Evolutionary conservation across 1,140 invertebrate species (phyloP).

Genomic region (Drosophila sulfurigaster): DNA sequence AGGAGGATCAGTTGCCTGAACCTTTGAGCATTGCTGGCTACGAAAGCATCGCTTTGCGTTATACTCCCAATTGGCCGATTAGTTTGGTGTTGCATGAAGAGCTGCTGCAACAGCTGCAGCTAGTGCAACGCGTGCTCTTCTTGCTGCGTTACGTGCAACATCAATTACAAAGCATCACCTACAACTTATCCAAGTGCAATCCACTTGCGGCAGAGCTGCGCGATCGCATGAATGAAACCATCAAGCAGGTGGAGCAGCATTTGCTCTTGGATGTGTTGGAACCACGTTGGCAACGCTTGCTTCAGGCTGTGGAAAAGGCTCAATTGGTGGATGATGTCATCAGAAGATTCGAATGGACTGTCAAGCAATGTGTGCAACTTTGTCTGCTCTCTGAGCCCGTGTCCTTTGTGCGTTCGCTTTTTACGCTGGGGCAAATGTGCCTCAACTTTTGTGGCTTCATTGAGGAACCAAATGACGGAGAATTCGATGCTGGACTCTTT

Average conservation of each 20-base stretch:
- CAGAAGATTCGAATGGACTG: conserved; percentile 26
- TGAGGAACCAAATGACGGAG: not conserved
- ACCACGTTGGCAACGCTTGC: conserved; percentile 46
- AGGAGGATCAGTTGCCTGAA: conserved; percentile 10
- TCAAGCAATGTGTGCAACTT: conserved; percentile 36
- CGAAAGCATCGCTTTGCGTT: conserved; percentile 50
- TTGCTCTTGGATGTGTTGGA: conserved; percentile 50
- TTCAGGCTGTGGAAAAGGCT: conserved; percentile 5
- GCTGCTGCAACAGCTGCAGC: conserved; percentile 50
- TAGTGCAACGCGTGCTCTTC: conserved; percentile 62
- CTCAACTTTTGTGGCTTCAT: conserved; percentile 57
- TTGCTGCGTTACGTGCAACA: conserved; percentile 52
- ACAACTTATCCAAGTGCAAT: not conserved
- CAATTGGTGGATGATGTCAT: conserved; percentile 53
- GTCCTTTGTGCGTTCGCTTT: conserved; percentile 54
- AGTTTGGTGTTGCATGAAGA: conserved; percentile 54
- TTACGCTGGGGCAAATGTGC: conserved; percentile 59
- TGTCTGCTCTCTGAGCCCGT: conserved; percentile 38
- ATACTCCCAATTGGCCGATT: conserved; percentile 60
- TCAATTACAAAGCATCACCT: conserved; percentile 12
- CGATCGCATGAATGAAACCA: conserved; percentile 42
- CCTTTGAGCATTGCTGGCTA: conserved; percentile 38
- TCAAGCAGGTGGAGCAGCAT: conserved; percentile 59
- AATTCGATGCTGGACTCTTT: not conserved
- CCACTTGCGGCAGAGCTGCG: not conserved